A percentile compares a stretch with the other conserved stretches of the same genome.
Evolutionary conservation across 2,113 vertebrate genomes (phyloP).

Genomic region (Centropristis striata): DNA sequence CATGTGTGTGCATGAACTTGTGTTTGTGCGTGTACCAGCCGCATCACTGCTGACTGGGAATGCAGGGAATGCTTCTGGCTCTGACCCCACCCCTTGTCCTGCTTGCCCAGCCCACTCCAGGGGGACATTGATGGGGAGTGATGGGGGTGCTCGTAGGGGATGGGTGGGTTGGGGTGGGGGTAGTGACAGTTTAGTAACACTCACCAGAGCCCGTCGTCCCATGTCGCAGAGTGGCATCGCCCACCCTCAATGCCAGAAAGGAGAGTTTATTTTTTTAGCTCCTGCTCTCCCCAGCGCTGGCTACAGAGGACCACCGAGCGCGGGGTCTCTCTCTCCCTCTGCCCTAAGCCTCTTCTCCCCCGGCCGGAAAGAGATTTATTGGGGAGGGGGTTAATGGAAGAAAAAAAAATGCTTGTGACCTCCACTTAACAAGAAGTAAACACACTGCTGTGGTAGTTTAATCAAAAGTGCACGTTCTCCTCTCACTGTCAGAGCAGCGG

Average conservation of each 20-base stretch:
- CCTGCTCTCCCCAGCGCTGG: constrained; percentile 85
- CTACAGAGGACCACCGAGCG: constrained; percentile 92
- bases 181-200: constrained; percentile 94
- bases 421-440: constrained; percentile 83
- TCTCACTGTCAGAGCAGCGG: constrained; percentile 68
- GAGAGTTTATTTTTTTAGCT: constrained; percentile 97
- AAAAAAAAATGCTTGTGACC: constrained; percentile 83
- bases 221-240: constrained; percentile 91
- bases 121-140: constrained; percentile 72
- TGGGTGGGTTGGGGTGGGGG: constrained; percentile 16
- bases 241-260: constrained; percentile 95
- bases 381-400: constrained; percentile 78
- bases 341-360: constrained; percentile 85
- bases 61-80: constrained; percentile 86
- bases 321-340: constrained; percentile 74
- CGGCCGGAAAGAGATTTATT: constrained; percentile 78
- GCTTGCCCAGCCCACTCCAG: constrained; percentile 66
- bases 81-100: constrained; percentile 66
- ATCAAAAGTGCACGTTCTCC: constrained; percentile 73
- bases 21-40: constrained; percentile 55
- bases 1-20: constrained; percentile 41
- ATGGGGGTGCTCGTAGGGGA: constrained; percentile 39
- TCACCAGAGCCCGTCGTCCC: constrained; percentile 91
- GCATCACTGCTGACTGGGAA: constrained; percentile 80
- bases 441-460: constrained; percentile 78